Base-by-base conservation (phyloP, 2,797 vertebrate species). In the Tenualosa thibaudeaui region DNA sequence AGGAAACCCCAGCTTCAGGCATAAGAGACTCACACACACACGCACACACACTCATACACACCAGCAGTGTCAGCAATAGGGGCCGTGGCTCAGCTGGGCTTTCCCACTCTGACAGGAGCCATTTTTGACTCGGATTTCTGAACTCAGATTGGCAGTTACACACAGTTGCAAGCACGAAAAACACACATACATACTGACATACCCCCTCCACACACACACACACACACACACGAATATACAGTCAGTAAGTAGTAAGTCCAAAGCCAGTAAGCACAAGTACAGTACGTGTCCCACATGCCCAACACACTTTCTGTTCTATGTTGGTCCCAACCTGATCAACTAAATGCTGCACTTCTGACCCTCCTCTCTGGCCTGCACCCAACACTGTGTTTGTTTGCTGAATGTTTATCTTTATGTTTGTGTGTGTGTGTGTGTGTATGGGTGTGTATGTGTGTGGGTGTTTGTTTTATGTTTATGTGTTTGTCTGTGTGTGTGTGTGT, bases 281-380 rank as follows among this genome's bases (percentile, higher is more conserved):
- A 31, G 31, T 46, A 1, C 3, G 46, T 46, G 7, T 46, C 46
- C 46, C 46, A 46, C 46, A 46, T 46, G 46, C 4, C 46, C 3
- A 46, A 46, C 46, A 56, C 54, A 56, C 54, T 58, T 56, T 58
- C 5, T 8, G 2, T 54, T 15, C 3, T 15, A 8, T 54, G 51
- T 91, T 91, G 86, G 81, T 89, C 90, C 87, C 88, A 84, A 88
- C 86, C 85, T 87, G 82, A 86, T 83, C 43, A 81, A 2, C 83
- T 13, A 86, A 91, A 92, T 91, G 90, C 90, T 92, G 91, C 89
- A 82, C 90, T 88, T 86, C 87, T 82, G 81, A 85, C 83, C 89
- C 90, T 94, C 91, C 91, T 88, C 86, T 94, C 89, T 94, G 95
- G 93, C 90, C 2, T 22, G 0, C n/a, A 3, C 93, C 94, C 94